Conservation (phyloP, 2,888 invertebrate species). For the Itoplectis maculator region DNA sequence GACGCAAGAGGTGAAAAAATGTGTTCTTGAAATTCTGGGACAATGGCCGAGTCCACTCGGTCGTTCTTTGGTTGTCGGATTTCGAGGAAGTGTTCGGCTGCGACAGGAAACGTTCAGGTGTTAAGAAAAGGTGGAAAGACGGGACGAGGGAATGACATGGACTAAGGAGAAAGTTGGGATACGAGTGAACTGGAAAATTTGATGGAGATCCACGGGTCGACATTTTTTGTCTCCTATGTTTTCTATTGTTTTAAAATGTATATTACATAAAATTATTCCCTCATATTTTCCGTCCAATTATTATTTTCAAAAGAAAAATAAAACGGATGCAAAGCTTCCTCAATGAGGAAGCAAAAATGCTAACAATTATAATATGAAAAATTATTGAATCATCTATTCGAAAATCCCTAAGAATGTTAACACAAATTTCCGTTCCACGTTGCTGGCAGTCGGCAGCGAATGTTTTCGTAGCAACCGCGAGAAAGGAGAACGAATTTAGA, state of each 20-base stretch:
- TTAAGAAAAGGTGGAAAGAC: slow-evolving; percentile 53
- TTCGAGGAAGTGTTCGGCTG: slow-evolving; percentile 12
- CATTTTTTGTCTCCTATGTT: not conserved
- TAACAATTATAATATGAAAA: no score
- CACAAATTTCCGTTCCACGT: not conserved
- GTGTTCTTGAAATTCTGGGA: not conserved
- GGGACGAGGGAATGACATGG: slow-evolving; percentile 51
- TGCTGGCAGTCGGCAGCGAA: not conserved
- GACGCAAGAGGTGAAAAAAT: not conserved
- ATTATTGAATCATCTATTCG: no score
- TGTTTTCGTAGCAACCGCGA: slow-evolving; percentile 7
- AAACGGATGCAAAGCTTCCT: no score
- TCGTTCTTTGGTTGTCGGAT: not conserved
- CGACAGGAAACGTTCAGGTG: slow-evolving; percentile 1
- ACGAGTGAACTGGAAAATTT: slow-evolving; percentile 53
- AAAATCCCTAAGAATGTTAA: not conserved
- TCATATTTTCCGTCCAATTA: no score
- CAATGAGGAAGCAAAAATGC: no score
- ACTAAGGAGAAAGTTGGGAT: slow-evolving; percentile 11
- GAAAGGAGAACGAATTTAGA: slow-evolving; percentile 37
- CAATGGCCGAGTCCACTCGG: not conserved
- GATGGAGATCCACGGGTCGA: slow-evolving; percentile 67
- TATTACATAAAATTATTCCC: no score
- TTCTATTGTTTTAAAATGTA: not conserved
- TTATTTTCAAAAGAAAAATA: no score